Conservation (phyloP, 2,888 invertebrate genomes). For the Siphonodentalium dalli region DNA sequence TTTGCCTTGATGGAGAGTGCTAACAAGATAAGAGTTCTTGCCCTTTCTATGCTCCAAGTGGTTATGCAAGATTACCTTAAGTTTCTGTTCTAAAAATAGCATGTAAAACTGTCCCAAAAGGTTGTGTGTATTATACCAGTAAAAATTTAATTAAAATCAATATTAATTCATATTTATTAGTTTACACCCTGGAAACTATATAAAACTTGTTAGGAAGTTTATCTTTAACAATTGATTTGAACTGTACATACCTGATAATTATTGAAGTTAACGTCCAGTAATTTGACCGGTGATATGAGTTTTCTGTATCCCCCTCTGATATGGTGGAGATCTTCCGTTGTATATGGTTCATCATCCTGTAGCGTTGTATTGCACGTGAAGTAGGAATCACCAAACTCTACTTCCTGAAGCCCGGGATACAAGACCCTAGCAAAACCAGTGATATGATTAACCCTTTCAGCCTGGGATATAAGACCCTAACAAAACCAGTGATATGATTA, state of each 20-base stretch:
- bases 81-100: too few relatives aligned
- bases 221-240: not conserved
- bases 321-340: slow-evolving; percentile 74
- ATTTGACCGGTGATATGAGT: slow-evolving; percentile 70
- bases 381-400: slow-evolving; percentile 35
- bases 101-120: too few relatives aligned
- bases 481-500: too few relatives aligned
- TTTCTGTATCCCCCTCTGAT: slow-evolving; percentile 69
- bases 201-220: not conserved
- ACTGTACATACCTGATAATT: slow-evolving; percentile 61
- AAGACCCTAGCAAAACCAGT: slow-evolving; percentile 29
- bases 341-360: slow-evolving; percentile 68
- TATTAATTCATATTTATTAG: too few relatives aligned
- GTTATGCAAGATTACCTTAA: not conserved
- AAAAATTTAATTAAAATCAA: too few relatives aligned
- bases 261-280: slow-evolving; percentile 74
- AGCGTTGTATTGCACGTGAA: slow-evolving; percentile 36
- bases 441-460: not conserved
- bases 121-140: too few relatives aligned
- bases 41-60: too few relatives aligned
- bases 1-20: too few relatives aligned
- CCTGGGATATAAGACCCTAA: too few relatives aligned
- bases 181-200: too few relatives aligned
- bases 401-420: slow-evolving; percentile 38
- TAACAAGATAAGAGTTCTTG: too few relatives aligned